Base-by-base conservation (phyloP, 2,888 invertebrate genomes). In the Troides aeacus region DNA sequence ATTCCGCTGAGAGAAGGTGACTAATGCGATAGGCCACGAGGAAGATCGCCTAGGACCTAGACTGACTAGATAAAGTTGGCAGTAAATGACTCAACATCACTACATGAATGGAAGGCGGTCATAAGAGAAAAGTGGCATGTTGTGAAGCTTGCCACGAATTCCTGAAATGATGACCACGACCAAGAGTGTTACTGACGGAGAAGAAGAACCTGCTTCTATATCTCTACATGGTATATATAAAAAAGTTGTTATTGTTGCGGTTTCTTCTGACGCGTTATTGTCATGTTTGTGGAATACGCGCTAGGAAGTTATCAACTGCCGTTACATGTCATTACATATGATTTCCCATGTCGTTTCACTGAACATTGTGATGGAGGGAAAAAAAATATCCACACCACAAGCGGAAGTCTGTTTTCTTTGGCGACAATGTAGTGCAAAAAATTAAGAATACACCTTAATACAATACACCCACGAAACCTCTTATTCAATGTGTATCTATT, bases 201-300 rank as follows among this genome's bases (percentile, higher is more conserved):
- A 30, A 30, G 30, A 30, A 30, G 3, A 46, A 12, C 15, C 2
- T 10, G 46, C 46, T 46, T 46, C 15, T 12, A n/a, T 53, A 53
- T 53, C 7, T 53, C 18, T 53, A n/a, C n/a, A 53, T 53, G 15
- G 5, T 53, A 6, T 53, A n/a, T 18, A 53, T 12, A 6, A n/a
- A 18, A n/a, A 46, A 12, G 12, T 18, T 53, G 53, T 6, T n/a
- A n/a, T 53, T 6, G 53, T 53, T 23, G 24, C 57, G 59, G 61
- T 56, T 65, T 68, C 64, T 58, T 63, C 8, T 36, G 24, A 30
- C 63, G 18, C 50, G 50, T 68, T 68, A 64, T 67, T 67, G 46
- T 68, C 58, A 63, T 58, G 30, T n/a, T 58, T 57, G 50, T 63
- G 68, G 57, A 50, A 63, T 50, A 36, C 46, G 59, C 60, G 68